These are phyloP conservation scores for Spodoptera littoralis DNA, from an alignment of 2,888 invertebrate genomes.

Conservation along the genomic window DNA sequence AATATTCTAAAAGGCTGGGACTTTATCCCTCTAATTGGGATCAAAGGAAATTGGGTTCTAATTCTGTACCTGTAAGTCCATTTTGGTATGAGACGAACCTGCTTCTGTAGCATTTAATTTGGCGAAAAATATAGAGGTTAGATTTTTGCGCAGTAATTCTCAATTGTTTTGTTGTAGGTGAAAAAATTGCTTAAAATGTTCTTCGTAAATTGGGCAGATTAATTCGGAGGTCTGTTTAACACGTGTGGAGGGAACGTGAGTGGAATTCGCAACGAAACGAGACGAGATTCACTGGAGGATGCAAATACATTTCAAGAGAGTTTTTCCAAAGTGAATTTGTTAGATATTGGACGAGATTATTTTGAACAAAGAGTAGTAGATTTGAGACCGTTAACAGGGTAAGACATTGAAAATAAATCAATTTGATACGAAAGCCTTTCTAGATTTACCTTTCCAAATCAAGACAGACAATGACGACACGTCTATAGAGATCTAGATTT, in stretches of 20 bases:
- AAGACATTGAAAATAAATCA: no score
- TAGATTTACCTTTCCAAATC: no score
- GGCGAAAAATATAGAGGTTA: constrained; percentile 53
- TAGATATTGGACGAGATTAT: background rate
- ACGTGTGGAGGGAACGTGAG: constrained; percentile 1
- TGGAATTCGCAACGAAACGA: constrained; percentile 10
- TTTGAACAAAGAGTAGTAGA: background rate
- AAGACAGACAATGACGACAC: no score
- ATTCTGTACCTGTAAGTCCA: constrained; percentile 4
- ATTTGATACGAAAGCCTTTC: no score
- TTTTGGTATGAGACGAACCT: constrained; percentile 16
- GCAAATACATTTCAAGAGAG: constrained; percentile 10
- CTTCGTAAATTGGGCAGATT: constrained; percentile 45
- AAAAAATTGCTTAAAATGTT: constrained; percentile 38
- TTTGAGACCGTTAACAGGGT: no score
- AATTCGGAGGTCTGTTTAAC: constrained; percentile 27
- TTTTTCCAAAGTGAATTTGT: background rate
- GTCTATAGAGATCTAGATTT: no score
- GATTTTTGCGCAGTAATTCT: constrained; percentile 53
- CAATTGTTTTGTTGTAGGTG: constrained; percentile 51
- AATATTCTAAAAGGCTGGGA: constrained; percentile 41
- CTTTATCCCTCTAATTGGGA: constrained; percentile 43
- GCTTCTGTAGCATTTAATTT: constrained; percentile 51
- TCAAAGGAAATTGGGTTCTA: constrained; percentile 45
- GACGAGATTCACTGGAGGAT: constrained; percentile 12